Evolutionary conservation across 2,888 invertebrate genomes (phyloP), one percentile per base, ranked within the genome.

Genomic region (Fragum whitleyi): DNA sequence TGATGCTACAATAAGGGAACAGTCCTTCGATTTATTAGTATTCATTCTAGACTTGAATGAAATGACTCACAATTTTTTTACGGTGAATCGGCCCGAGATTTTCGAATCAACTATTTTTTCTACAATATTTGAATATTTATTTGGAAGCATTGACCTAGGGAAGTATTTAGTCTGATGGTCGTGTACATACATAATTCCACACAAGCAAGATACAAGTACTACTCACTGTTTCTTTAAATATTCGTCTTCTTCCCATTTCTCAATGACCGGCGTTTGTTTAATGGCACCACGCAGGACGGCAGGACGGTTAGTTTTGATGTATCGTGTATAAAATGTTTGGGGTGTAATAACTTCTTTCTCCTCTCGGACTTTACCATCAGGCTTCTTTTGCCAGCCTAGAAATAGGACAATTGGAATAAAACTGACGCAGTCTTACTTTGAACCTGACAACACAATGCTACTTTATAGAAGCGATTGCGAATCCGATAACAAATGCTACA

Each of bases 331-430:
- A 74, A 94, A 93, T n/a, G 88, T 86, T 19, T 84, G 86, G 0
- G 92, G 88, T 16, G 80, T 75, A 0, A 90, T 90, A 72, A 90
- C 81, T 7, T 88, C 88, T 19, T 85, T 74, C 26, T 86, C 83
- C 74, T 93, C 92, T 14, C 76, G 77, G 0, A 93, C 87, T 23
- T 87, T 86, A 0, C 91, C 92, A 23, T 92, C 91, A 0, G 94
- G 90, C 5, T 88, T 84, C 57, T 90, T 87, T 77, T 94, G 94
- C 87, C 88, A 92, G 3, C 94, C 93, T 93, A 75, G 5, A 59
- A 73, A 7, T 55, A 47, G 2, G 23, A 39, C 7, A 36, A 36
- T 36, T 9, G 5, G 3, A 3, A 6, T 36, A 9, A 3, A 36
- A 36, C 32, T 21, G 42, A 9, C 9, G 42, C 9, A 9, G 16